These are phyloP conservation scores for Eristalis tenax DNA, from an alignment of 2,888 invertebrate genomes.

Conservation along the genomic window DNA sequence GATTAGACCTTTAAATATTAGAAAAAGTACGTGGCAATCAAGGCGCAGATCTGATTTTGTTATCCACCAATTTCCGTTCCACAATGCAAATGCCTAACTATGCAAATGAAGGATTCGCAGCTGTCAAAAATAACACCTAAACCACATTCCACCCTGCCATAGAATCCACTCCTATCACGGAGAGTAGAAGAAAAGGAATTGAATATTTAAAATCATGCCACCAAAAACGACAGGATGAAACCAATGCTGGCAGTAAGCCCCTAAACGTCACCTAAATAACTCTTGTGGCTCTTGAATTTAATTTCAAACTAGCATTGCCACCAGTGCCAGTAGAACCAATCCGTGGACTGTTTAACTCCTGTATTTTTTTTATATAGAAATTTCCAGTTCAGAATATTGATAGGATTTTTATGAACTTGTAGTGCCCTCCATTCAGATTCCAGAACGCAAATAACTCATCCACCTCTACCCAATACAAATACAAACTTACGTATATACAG, in stretches of 20 bases:
- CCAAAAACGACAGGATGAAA: conserved; percentile 45
- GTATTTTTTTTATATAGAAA: conserved; percentile 20
- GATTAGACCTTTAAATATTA: no score
- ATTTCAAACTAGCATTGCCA: conserved; percentile 17
- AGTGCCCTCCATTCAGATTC: conserved; percentile 30
- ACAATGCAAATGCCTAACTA: conserved; percentile 28
- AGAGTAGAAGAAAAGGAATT: conserved; percentile 1
- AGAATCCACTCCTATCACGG: conserved; percentile 1
- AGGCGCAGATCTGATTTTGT: not conserved
- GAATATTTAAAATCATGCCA: conserved; percentile 42
- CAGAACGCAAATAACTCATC: conserved; percentile 69
- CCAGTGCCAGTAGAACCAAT: conserved; percentile 3
- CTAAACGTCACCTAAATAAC: conserved; percentile 66
- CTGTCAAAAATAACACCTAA: conserved; percentile 52
- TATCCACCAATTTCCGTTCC: not conserved
- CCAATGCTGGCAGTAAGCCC: conserved; percentile 33
- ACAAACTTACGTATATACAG: conserved; percentile 9
- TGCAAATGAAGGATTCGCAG: conserved; percentile 37
- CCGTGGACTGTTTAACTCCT: not conserved
- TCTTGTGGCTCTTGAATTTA: conserved; percentile 59
- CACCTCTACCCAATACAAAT: conserved; percentile 33
- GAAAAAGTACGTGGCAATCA: not conserved
- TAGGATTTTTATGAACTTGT: conserved; percentile 71
- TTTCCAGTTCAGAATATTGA: conserved; percentile 69
- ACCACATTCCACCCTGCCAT: not conserved